phyloP scores from a whole-genome alignment of 1,140 invertebrate species.

The Asbolus verrucosus region DNA sequence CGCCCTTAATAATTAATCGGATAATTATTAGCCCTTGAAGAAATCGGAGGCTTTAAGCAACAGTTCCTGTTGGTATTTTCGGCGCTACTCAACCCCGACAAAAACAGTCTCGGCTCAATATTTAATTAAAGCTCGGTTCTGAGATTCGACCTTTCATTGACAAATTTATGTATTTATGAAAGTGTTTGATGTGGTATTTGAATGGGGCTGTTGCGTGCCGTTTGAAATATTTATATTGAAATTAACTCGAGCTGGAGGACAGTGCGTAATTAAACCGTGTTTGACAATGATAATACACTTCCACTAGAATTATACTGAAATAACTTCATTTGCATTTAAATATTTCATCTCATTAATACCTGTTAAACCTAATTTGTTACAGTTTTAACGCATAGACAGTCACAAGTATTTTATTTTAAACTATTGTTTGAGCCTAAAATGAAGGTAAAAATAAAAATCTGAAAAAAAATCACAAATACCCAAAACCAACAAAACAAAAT shows the following conservation, averaged over 20 bases:
- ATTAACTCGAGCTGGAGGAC: constrained; percentile 9
- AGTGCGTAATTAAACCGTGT: constrained; percentile 31
- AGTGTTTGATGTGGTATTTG: constrained; percentile 21
- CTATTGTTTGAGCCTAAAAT: no score
- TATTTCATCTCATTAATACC: no score
- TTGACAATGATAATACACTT: background rate
- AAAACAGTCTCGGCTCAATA: constrained; percentile 4
- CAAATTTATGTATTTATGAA: constrained; percentile 33
- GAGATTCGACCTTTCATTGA: constrained; percentile 31
- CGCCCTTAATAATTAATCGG: no score
- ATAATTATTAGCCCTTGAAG: constrained; percentile 13
- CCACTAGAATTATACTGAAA: constrained; percentile 14
- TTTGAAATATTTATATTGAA: constrained; percentile 17
- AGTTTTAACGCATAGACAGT: no score
- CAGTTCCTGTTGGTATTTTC: constrained; percentile 30
- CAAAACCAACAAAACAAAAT: no score
- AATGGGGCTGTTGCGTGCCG: constrained; percentile 15
- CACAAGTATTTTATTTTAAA: no score
- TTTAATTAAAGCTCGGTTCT: constrained; percentile 18
- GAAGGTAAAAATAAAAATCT: no score
- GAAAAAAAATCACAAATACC: no score
- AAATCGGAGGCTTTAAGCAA: constrained; percentile 1
- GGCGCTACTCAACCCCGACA: constrained; percentile 3
- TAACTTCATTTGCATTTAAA: no score
- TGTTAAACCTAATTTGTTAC: no score